A percentile compares a stretch with the other conserved stretches of the same genome.
Conservation (phyloP, 2,888 invertebrate genomes). For the Bibio marci region DNA sequence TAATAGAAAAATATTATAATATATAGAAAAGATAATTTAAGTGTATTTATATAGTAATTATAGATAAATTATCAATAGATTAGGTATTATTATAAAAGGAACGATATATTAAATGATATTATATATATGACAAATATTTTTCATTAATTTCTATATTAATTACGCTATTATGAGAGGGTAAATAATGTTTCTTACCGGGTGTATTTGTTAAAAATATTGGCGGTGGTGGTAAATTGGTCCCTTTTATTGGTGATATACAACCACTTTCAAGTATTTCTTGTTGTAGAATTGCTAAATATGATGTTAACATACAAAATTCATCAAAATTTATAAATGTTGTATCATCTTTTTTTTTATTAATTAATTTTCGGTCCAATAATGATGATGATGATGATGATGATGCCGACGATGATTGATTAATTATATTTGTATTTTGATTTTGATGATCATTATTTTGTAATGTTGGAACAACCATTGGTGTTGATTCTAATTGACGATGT, state of each 20-base stretch:
- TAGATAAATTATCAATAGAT: too few species aligned
- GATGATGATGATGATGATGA: neutral
- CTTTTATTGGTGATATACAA: slow-evolving; percentile 30
- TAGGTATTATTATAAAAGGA: too few species aligned
- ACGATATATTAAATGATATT: too few species aligned
- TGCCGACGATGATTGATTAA: too few species aligned
- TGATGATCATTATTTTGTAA: too few species aligned
- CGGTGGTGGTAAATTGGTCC: slow-evolving; percentile 29
- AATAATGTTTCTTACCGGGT: slow-evolving; percentile 25
- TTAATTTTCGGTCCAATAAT: neutral
- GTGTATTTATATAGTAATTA: too few species aligned
- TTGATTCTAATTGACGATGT: slow-evolving; percentile 3
- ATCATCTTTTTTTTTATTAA: neutral
- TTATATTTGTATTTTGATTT: too few species aligned
- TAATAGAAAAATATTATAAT: too few species aligned
- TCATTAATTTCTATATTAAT: too few species aligned
- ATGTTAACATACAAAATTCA: slow-evolving; percentile 28
- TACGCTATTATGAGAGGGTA: too few species aligned
- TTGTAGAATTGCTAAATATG: slow-evolving; percentile 27
- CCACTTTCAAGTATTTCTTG: slow-evolving; percentile 30
- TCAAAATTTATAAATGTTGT: slow-evolving; percentile 20
- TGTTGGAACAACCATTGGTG: neutral
- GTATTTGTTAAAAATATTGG: slow-evolving; percentile 28
- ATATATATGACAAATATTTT: too few species aligned
- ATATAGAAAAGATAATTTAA: too few species aligned